These are phyloP conservation scores for Paragorgia papillata DNA, from an alignment of 92 coral and sea anemone species.

Conservation along the genomic window DNA sequence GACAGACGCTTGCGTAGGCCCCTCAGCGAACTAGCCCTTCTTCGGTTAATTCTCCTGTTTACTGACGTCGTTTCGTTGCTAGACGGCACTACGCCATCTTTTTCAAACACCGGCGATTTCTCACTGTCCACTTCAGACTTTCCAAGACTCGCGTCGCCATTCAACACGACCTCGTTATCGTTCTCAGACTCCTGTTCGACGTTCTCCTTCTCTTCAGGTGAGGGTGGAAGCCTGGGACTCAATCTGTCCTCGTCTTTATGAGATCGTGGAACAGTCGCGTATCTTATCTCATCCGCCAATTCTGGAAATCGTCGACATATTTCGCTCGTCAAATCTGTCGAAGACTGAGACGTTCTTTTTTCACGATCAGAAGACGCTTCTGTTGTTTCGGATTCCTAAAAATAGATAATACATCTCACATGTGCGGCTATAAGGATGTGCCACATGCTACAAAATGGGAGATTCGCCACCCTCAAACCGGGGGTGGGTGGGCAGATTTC, in stretches of 20 bases:
- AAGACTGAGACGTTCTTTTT: slow-evolving; percentile 23
- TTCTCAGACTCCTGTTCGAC: slow-evolving; percentile 18
- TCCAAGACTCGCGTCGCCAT: slow-evolving; percentile 16
- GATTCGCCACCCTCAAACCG: too few relatives aligned
- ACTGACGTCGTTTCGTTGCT: background rate
- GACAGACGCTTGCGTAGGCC: slow-evolving; percentile 41
- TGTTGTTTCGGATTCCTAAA: slow-evolving; percentile 5
- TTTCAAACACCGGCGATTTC: slow-evolving; percentile 7
- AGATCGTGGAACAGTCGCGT: slow-evolving; percentile 31
- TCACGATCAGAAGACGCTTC: background rate
- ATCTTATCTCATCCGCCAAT: slow-evolving; percentile 17
- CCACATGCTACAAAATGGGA: too few relatives aligned
- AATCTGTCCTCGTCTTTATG: slow-evolving; percentile 26
- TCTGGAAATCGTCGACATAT: slow-evolving; percentile 40
- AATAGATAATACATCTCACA: background rate
- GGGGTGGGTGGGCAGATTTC: too few relatives aligned
- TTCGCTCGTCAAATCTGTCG: slow-evolving; percentile 39
- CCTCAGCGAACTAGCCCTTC: slow-evolving; percentile 31
- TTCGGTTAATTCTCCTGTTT: slow-evolving; percentile 38
- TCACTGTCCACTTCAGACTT: slow-evolving; percentile 17
- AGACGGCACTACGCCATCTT: slow-evolving; percentile 10
- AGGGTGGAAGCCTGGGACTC: slow-evolving; percentile 6
- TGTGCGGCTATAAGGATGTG: too few relatives aligned
- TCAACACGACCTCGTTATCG: slow-evolving; percentile 2
- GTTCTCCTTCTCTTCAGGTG: slow-evolving; percentile 18